Base-by-base conservation (phyloP, 2,888 invertebrate species). In the Pyrocoelia pectoralis region DNA sequence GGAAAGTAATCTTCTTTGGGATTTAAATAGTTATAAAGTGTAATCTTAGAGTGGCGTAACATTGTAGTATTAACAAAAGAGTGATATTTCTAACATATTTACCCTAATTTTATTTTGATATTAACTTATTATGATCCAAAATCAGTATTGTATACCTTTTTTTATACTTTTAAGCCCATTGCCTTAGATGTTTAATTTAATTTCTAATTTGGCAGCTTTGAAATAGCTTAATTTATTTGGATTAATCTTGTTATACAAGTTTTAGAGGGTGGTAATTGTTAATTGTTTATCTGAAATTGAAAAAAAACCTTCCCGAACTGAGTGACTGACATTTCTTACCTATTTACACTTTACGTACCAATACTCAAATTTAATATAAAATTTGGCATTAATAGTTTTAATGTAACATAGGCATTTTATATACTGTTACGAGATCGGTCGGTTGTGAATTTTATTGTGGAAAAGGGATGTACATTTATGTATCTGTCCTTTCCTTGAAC, bases 141-240 rank as follows among this genome's bases (percentile, higher is more conserved):
- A 80, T 79, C 81, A 81, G 81, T 81, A 81, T 81, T 81, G 79
- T 79, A 79, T 77, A 78, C 76, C 72, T 76, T 78, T 78, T 77
- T 76, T 74, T 75, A 61, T 66, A 68, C 67, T 61, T 66, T 67
- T 67, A 72, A 70, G 68, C 66, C 65, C 66, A 66, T 71, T 70
- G 70, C 68, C 71, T 67, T 70, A 70, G 64, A 19, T 54, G 57
- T 67, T 68, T 68, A 62, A 33, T 63, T 61, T 60, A 48, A 61
- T 58, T 54, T 61, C 60, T 68, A 68, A 59, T 66, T 72, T 71
- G 73, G 73, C 73, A 74, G 73, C 72, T 74, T 66, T 67, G 65
- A 67, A 62, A 61, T 65, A 56, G 60, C 63, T 61, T 70, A 67
- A 33, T 66, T 65, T 66, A 65, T 67, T 56, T 52, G 29, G 33